Base-by-base conservation (phyloP, 2,113 vertebrate species). In the Cercocebus atys region DNA sequence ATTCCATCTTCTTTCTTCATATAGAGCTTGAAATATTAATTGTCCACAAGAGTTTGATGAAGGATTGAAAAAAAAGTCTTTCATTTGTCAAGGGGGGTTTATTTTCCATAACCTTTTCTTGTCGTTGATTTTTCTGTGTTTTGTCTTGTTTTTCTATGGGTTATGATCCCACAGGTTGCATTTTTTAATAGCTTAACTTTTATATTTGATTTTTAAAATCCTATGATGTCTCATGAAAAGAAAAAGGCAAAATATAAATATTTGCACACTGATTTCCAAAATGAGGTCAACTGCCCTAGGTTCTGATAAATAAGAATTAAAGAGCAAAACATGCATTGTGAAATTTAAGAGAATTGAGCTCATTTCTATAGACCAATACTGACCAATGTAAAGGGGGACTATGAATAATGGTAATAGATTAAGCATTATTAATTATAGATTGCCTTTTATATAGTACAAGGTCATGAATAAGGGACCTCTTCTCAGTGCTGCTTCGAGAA, bases 1-100 rank as follows among this genome's bases (percentile, higher is more conserved):
- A 72, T 95, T 97, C 43, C 84, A 32, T 70, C 93, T 3, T 95
- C 40, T 95, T 97, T 88, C 57, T 80, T 95, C 72, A 38, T 45
- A 86, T n/a, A 57, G 20, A 92, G 45, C 76, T 76, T 78, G 79
- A 81, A 94, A 57, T 81, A 92, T 59, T 93, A 78, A 96, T 94
- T 95, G 45, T 88, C 72, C 38, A 35, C 38, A 95, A 18, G 32
- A 82, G 59, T 93, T 64, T 73, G 79, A 90, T 72, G 80, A 85
- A 92, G 93, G 96, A 64, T 75, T 64, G 27, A 64, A 64, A 30
- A 22, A 43, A 64, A 79, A 55, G 45, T 68, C 75, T 89, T 85
- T 93, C 23, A 8, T 95, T 96, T 97, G 14, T 93, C 43, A 68
- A 52, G 11, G 68, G 52, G 40, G 43, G 2, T 55, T 96, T 22